Conservation (phyloP, 2,888 invertebrate genomes). For the Ditula angustiorana region DNA sequence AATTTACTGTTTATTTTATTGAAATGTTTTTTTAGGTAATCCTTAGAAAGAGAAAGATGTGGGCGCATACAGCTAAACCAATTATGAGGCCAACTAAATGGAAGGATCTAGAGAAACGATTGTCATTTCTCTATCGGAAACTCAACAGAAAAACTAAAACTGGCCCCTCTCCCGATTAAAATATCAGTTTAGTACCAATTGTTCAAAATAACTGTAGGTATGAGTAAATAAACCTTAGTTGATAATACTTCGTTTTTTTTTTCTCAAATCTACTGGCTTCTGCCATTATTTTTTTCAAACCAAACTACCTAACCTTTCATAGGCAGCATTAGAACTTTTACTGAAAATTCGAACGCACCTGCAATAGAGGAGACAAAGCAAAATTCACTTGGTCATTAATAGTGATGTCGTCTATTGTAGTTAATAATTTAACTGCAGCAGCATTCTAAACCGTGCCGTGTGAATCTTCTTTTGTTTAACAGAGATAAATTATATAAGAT, state of each 20-base stretch:
- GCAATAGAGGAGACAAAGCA: too few species aligned
- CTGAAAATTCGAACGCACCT: too few species aligned
- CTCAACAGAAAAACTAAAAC: slow-evolving; percentile 93
- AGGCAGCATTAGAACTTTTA: too few species aligned
- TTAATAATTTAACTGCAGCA: too few species aligned
- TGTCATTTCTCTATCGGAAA: slow-evolving; percentile 90
- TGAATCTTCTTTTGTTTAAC: too few species aligned
- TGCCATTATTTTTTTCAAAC: too few species aligned
- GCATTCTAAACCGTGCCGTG: too few species aligned
- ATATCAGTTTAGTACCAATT: not conserved
- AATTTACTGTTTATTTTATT: not conserved
- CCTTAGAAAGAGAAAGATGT: slow-evolving; percentile 89
- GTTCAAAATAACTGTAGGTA: slow-evolving; percentile 7
- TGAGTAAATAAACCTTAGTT: slow-evolving; percentile 21
- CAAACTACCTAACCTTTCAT: too few species aligned
- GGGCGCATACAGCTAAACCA: slow-evolving; percentile 85
- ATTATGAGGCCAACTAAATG: slow-evolving; percentile 91
- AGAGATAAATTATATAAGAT: too few species aligned
- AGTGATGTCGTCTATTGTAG: too few species aligned
- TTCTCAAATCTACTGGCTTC: too few species aligned
- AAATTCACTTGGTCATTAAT: too few species aligned
- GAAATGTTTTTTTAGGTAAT: slow-evolving; percentile 68
- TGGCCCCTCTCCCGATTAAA: slow-evolving; percentile 75
- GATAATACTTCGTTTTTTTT: not conserved
- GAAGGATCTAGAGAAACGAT: slow-evolving; percentile 90